Evolutionary conservation across 2,888 invertebrate species (phyloP), one percentile per base, ranked within the genome.

Genomic region (Latheticus oryzae): DNA sequence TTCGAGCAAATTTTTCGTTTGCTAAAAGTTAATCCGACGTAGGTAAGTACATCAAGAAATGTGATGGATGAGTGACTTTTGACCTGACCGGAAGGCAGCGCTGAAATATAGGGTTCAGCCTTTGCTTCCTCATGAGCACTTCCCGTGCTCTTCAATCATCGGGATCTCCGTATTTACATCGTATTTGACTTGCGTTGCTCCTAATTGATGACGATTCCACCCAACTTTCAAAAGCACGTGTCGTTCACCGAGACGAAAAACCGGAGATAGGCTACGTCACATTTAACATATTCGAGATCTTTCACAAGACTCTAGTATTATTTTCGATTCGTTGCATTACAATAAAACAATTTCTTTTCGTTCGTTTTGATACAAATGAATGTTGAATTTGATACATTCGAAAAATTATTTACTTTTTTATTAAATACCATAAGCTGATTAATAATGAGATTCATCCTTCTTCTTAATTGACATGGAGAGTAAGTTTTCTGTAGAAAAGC

Each of bases 131-230:
- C 58, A 51, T 52, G 60, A 52, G 58, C 60, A 60, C 60, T 62
- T 62, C 56, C 62, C 51, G 54, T 42, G 50, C 58, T 58, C 50
- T 57, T 62, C 62, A 58, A 62, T 62, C 62, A 62, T 62, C 62
- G 32, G 48, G 21, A 60, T 57, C 28, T 50, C 56, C 50, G 57
- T 62, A 57, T 60, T 62, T 60, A 59, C 58, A 60, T 60, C 53
- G 50, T 58, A 54, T 62, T 62, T 62, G 62, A 60, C 62, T 55
- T 60, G 52, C 38, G 56, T 48, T 35, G 48, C 50, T 47, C 37
- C 53, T 61, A 61, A 59, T 61, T 59, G 61, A 64, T 61, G 61
- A 56, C 54, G 59, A 40, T 51, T 37, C 50, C 32, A 16, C 26
- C 35, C 28, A 26, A 37, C 37, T 50, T 50, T 50, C 50, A 26